phyloP scores from a whole-genome alignment of 2,888 invertebrate species.

The Drosophila bunnanda region DNA sequence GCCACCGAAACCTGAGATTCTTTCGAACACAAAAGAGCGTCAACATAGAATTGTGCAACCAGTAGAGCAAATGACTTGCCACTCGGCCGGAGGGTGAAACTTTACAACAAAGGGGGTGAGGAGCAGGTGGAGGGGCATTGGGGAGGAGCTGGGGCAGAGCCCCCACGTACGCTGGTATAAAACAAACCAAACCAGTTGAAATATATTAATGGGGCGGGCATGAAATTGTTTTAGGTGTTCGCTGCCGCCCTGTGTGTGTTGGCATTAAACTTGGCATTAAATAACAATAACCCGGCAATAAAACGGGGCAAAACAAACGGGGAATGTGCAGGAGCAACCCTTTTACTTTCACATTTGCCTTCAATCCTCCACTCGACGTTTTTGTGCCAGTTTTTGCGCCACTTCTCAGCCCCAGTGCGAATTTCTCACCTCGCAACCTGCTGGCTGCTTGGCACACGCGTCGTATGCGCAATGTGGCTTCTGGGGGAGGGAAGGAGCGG shows the following conservation, averaged over 20 bases:
- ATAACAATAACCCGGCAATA: constrained; percentile 78
- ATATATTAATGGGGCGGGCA: constrained; percentile 68
- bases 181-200: constrained; percentile 58
- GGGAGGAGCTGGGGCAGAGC: constrained; percentile 11
- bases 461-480: constrained; percentile 51
- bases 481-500: constrained; percentile 32
- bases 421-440: constrained; percentile 55
- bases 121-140: background rate
- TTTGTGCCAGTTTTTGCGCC: constrained; percentile 45
- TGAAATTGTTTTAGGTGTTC: constrained; percentile 73
- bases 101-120: constrained; percentile 13
- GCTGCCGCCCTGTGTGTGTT: constrained; percentile 52
- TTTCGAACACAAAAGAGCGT: constrained; percentile 63
- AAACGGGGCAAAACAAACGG: constrained; percentile 45
- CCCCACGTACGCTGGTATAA: constrained; percentile 45
- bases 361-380: constrained; percentile 10
- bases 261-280: constrained; percentile 76
- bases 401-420: constrained; percentile 57
- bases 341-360: constrained; percentile 53
- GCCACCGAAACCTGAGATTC: constrained; percentile 75
- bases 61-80: constrained; percentile 64
- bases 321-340: constrained; percentile 42
- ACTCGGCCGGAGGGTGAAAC: constrained; percentile 47
- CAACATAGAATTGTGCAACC: constrained; percentile 60
- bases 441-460: constrained; percentile 51